Evolutionary conservation across 1,140 invertebrate species (phyloP).

Genomic region (Orchestia grillus): DNA sequence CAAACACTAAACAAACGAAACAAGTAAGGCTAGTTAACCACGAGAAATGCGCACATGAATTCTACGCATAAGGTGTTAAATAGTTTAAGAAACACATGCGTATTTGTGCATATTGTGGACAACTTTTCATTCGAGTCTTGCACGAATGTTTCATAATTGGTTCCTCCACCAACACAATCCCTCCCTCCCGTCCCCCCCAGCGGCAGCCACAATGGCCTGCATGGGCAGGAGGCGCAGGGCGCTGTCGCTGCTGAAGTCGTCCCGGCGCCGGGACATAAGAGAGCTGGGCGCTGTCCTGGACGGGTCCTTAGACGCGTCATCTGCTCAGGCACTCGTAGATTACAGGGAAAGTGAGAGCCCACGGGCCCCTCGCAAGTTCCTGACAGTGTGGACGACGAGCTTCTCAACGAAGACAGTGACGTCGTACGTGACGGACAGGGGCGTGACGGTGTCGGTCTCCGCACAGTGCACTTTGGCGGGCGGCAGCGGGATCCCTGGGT

Average conservation of each 20-base stretch:
- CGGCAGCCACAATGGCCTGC: neutral
- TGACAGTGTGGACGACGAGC: constrained; percentile 43
- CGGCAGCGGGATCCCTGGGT: neutral
- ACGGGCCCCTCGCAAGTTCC: constrained; percentile 1
- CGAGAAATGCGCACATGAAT: no score
- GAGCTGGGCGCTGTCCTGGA: neutral
- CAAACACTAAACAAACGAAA: no score
- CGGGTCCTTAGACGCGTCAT: neutral
- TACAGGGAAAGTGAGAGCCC: neutral
- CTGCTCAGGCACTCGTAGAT: neutral
- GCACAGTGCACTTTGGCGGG: neutral
- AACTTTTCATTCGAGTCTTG: no score
- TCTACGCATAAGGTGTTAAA: no score
- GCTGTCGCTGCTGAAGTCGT: neutral
- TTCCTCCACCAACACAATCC: no score
- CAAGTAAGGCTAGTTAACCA: no score
- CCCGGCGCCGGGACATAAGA: no score
- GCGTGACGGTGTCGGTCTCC: neutral
- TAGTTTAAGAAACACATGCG: no score
- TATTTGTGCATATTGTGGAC: no score
- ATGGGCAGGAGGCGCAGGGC: neutral
- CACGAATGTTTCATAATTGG: no score
- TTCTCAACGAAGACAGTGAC: constrained; percentile 47
- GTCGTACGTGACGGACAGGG: neutral
- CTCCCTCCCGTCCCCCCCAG: neutral